Evolutionary conservation across 2,113 vertebrate genomes (phyloP), one percentile per base, ranked within the genome.

Genomic region (Mus pahari): DNA sequence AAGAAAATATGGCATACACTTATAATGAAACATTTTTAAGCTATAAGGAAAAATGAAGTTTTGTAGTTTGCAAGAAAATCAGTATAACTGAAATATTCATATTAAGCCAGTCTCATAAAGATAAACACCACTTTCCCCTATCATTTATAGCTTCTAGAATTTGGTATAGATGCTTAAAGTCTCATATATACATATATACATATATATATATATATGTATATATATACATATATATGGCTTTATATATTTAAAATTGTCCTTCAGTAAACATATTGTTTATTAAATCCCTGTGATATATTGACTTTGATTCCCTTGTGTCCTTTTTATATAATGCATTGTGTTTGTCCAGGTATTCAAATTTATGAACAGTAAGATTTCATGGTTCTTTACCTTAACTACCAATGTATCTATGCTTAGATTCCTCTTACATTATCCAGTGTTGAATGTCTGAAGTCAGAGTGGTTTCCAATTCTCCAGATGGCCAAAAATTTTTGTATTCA

Each of bases 281-380:
- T 60, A 7, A 33, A 42, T 62, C 14, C 17, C 14, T 64, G 58
- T 48, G 28, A 33, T 33, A 86, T 66, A 64, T 20, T 84, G 16
- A 66, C 62, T 86, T 86, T 42, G 60, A 66, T 66, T 86, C 22
- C n/a, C 66, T 68, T 86, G 60, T 68, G 45, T 68, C 8, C 33
- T 92, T 96, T 77, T 74, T 64, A 70, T 20, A 19, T 88, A 90
- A 92, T 92, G 90, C 17, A 33, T 86, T 66, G 19, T 0, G 0
- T 71, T 87, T 88, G 87, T 74, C 22, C 19, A 88, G 26, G 90
- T 48, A 92, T 93, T 94, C 42, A 75, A 58, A 71, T 75, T 94
- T 48, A 42, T 42, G 33, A 64, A 75, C 8, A n/a, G 73, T 8
- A 91, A 83, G 8, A 48, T 84, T 92, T 39, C 3, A 8, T 28